phyloP scores from a whole-genome alignment of 2,797 vertebrate genomes.

The Amblyraja radiata region DNA sequence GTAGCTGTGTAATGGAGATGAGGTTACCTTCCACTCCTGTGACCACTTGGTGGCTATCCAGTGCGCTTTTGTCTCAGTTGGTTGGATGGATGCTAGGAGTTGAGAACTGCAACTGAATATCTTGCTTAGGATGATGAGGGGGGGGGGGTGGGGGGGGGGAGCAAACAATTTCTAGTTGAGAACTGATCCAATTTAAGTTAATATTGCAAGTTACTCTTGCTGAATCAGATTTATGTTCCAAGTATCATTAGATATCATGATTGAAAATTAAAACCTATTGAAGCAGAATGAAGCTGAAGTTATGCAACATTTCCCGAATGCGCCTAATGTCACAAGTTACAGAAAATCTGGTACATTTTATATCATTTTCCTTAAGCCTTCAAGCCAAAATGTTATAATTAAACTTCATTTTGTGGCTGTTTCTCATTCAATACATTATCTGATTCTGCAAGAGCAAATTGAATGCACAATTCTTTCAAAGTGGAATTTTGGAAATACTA shows the following conservation, averaged over 20 bases:
- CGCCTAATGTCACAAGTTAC: neutral
- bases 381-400: neutral
- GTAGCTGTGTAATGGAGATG: no score
- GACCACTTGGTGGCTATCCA: no score
- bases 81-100: neutral
- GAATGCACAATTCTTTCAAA: neutral
- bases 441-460: neutral
- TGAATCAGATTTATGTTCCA: no score
- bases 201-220: neutral
- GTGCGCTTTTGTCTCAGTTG: no score
- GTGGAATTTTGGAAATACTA: neutral
- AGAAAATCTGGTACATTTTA: neutral
- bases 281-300: neutral
- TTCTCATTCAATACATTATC: neutral
- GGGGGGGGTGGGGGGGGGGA: neutral
- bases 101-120: neutral
- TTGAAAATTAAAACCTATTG: neutral
- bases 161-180: neutral
- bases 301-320: neutral
- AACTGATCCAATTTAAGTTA: neutral
- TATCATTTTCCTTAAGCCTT: neutral
- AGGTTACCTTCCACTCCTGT: no score
- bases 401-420: neutral
- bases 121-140: neutral
- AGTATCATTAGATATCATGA: neutral